Evolutionary conservation across 2,888 invertebrate genomes (phyloP).

Genomic region (Venusia cambrica): DNA sequence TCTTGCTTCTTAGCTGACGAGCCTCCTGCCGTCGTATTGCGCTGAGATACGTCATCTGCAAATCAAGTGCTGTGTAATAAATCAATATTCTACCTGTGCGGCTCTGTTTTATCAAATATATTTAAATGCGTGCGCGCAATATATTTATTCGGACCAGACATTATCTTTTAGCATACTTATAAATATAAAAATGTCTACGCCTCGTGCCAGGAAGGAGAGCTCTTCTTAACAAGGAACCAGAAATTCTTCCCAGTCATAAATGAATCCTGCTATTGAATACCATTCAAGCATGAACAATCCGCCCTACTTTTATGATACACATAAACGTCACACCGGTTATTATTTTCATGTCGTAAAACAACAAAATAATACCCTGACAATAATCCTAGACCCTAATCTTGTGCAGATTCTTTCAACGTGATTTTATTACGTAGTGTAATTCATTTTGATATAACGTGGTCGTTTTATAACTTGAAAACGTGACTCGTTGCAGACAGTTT

Average conservation of each 20-base stretch:
- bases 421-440: constrained; percentile 70
- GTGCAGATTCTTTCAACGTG: constrained; percentile 46
- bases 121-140: too few relatives aligned
- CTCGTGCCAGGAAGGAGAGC: too few relatives aligned
- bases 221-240: constrained; percentile 2
- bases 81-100: too few relatives aligned
- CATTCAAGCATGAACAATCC: constrained; percentile 32
- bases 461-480: constrained; percentile 58
- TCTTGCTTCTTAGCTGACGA: too few relatives aligned
- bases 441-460: constrained; percentile 60
- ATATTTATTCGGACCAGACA: too few relatives aligned
- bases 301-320: constrained; percentile 63
- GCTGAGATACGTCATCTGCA: too few relatives aligned
- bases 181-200: too few relatives aligned
- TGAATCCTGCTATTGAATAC: constrained; percentile 11
- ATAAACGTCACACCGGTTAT: constrained; percentile 67
- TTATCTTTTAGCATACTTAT: too few relatives aligned
- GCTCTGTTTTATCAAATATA: too few relatives aligned
- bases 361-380: constrained; percentile 72
- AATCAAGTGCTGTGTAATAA: too few relatives aligned
- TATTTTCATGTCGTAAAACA: constrained; percentile 77
- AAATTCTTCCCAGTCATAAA: constrained; percentile 1
- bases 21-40: too few relatives aligned
- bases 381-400: constrained; percentile 64
- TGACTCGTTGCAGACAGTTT: constrained; percentile 35